Evolutionary conservation across 2,888 invertebrate genomes (phyloP).

Genomic region (Andricus quercusramuli): DNA sequence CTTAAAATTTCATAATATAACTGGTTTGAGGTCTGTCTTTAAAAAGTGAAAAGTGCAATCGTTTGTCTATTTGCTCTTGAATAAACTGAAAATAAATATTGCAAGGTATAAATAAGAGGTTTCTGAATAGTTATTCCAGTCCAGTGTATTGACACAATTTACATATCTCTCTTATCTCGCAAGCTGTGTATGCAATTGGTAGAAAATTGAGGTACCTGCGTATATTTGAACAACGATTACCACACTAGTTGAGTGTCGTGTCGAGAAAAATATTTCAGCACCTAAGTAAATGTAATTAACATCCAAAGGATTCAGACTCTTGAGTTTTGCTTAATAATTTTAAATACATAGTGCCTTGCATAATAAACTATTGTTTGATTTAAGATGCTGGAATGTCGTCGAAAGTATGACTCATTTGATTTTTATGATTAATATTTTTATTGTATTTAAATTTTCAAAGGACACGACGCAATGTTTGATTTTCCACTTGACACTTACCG

Average conservation of each 20-base stretch:
- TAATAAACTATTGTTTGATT: not conserved
- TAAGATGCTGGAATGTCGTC: not conserved
- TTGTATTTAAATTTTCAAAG: not conserved
- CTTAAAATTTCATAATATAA: not conserved
- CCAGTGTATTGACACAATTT: not conserved
- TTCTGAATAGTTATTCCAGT: not conserved
- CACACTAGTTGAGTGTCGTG: conserved; percentile 7
- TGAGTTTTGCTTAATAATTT: conserved; percentile 13
- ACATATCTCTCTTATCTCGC: conserved; percentile 3
- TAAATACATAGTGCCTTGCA: not conserved
- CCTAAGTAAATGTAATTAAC: conserved; percentile 36
- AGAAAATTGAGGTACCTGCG: not conserved
- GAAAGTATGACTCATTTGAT: conserved; percentile 8
- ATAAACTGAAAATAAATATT: not conserved
- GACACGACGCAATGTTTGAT: conserved; percentile 10
- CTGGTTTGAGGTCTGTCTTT: not conserved
- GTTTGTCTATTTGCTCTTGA: not conserved
- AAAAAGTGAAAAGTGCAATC: conserved; percentile 12
- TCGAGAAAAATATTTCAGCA: conserved; percentile 36
- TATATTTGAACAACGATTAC: conserved; percentile 32
- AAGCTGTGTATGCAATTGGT: not conserved
- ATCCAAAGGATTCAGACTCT: conserved; percentile 12
- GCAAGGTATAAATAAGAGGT: not conserved
- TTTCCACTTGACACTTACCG: conserved; percentile 81
- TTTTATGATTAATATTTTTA: not conserved